A percentile compares a stretch with the other conserved stretches of the same genome.
These are phyloP conservation scores for Passer montanus DNA, from an alignment of 2,113 vertebrate genomes.

Conservation along the genomic window DNA sequence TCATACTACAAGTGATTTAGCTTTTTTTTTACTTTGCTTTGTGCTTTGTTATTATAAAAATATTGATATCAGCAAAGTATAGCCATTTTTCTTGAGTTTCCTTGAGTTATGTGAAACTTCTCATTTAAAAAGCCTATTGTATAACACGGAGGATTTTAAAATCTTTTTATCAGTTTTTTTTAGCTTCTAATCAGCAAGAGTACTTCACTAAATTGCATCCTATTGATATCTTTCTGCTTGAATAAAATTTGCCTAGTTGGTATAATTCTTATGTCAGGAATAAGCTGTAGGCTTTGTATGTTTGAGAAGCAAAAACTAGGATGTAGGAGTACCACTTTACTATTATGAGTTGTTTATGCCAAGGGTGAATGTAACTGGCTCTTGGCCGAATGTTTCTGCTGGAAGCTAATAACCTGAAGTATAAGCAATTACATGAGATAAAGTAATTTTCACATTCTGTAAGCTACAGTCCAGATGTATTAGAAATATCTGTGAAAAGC, in stretches of 20 bases:
- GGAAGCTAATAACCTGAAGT: background rate
- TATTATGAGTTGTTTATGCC: background rate
- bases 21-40: background rate
- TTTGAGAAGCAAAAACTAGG: background rate
- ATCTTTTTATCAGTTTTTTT: background rate
- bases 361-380: background rate
- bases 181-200: background rate
- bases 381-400: background rate
- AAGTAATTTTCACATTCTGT: background rate
- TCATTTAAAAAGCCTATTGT: background rate
- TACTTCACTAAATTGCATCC: background rate
- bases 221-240: background rate
- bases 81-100: background rate
- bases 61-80: background rate
- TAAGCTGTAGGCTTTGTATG: background rate
- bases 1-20: background rate
- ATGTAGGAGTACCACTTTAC: background rate
- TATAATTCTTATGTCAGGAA: background rate
- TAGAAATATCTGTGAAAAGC: background rate
- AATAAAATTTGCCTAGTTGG: background rate
- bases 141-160: background rate
- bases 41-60: background rate
- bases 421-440: background rate
- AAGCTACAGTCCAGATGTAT: background rate
- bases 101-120: background rate